These are phyloP conservation scores for Eptatretus atami DNA, from an alignment of 2,797 vertebrate genomes.

Conservation along the genomic window DNA sequence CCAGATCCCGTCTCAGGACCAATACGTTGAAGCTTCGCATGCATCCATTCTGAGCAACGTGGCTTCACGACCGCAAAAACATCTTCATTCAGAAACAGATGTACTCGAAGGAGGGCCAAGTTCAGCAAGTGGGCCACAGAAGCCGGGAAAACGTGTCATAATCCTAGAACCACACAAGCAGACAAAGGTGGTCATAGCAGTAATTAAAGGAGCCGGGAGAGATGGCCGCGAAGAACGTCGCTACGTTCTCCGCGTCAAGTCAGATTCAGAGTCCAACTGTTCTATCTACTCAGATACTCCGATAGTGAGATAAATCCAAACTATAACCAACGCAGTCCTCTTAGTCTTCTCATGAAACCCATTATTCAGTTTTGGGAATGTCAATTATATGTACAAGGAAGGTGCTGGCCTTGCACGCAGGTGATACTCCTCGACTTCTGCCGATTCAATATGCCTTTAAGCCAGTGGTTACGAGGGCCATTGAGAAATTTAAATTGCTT, in stretches of 20 bases:
- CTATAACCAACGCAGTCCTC: too few relatives aligned
- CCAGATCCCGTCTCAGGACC: conserved; percentile 15
- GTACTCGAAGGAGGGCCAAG: neutral
- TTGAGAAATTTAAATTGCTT: too few relatives aligned
- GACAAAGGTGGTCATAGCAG: too few relatives aligned
- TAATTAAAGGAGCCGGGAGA: conserved; percentile 23
- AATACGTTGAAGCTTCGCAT: conserved; percentile 12
- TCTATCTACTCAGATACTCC: conserved; percentile 37
- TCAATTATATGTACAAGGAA: too few relatives aligned
- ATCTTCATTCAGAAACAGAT: conserved; percentile 14
- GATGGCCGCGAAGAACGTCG: conserved; percentile 17
- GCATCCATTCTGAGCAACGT: conserved; percentile 36
- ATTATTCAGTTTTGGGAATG: too few relatives aligned
- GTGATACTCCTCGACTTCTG: too few relatives aligned
- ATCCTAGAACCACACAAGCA: conserved; percentile 50
- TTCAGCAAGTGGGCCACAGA: conserved; percentile 9
- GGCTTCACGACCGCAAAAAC: conserved; percentile 17
- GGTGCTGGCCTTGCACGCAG: too few relatives aligned
- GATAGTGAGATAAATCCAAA: conserved; percentile 21
- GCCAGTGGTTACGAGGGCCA: too few relatives aligned
- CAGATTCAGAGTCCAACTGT: conserved; percentile 28
- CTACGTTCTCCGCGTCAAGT: conserved; percentile 20
- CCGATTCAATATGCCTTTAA: too few relatives aligned
- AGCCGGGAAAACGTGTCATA: conserved; percentile 57
- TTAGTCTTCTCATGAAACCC: too few relatives aligned